Base-by-base conservation (phyloP, 2,113 vertebrate genomes). In the Condylura cristata region DNA sequence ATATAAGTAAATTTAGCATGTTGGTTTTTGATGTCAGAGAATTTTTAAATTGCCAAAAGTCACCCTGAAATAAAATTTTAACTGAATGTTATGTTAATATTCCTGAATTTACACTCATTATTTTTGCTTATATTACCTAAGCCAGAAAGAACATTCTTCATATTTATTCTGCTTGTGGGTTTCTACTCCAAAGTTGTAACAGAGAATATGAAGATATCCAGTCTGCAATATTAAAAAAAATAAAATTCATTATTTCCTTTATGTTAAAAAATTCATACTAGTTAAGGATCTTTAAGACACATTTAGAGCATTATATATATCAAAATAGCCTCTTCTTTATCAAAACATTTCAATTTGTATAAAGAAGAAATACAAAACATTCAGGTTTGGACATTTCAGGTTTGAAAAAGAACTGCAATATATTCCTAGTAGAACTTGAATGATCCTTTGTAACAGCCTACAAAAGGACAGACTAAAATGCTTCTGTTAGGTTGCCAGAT, bases 141-240 rank as follows among this genome's bases (percentile, higher is more conserved):
- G 98, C 99, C 99, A 99, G 97, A 99, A 99, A 80, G 97, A 98
- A 90, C 99, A 99, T 93, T 99, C 98, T 83, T 99, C 98, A 96
- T 98, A 99, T 71, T 97, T 98, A 97, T 98, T 98, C 90, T 95
- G 4, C 94, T 98, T 98, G 90, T 99, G 98, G 6, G 98, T 97
- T 82, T 99, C 98, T 75, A 99, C 92, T 95, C 99, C 99, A 97
- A 99, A 99, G 97, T 99, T 99, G 96, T 99, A 99, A 96, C 99
- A 99, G 95, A 99, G 98, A 46, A 98, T 84, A 76, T 99, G 99
- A 86, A 99, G 98, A 97, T 99, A 99, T n/a, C 95, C 98, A 61
- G 97, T 97, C 99, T 99, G 98, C 44, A 98, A 97, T 32, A 94
- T 94, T 32, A 85, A 91, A 63, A 91, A 70, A 74, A 72, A 78